phyloP scores from a whole-genome alignment of 2,113 vertebrate species.

The Mesoclemmys tuberculata region DNA sequence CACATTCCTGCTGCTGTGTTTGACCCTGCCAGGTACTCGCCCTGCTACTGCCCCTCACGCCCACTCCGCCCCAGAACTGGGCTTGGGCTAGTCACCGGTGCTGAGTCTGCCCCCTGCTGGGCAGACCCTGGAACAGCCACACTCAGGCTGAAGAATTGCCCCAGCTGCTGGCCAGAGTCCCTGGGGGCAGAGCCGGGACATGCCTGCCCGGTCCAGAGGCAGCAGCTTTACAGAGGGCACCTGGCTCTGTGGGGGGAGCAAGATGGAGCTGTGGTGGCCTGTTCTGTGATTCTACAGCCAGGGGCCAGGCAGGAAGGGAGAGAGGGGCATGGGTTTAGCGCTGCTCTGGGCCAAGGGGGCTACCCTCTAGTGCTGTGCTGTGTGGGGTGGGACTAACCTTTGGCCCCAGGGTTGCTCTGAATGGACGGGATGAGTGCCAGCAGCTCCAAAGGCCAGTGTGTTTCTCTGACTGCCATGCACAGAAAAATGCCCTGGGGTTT shows the following conservation, averaged over 20 bases:
- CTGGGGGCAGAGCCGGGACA: accelerated
- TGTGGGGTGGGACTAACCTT: too few relatives aligned
- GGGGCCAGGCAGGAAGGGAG: neutral
- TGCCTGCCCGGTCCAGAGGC: neutral
- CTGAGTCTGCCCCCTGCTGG: neutral
- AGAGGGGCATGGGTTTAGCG: neutral
- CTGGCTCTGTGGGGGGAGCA: neutral
- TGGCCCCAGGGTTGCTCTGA: neutral
- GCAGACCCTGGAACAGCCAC: neutral
- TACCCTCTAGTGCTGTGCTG: too few relatives aligned
- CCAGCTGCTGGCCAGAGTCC: neutral
- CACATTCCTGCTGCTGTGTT: conserved; percentile 71
- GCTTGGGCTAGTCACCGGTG: accelerated
- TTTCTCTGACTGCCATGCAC: neutral
- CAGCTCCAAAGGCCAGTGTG: neutral
- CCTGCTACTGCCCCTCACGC: neutral
- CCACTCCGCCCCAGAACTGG: neutral
- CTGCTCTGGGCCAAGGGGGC: neutral
- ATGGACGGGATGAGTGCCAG: neutral
- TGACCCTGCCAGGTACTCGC: conserved; percentile 72
- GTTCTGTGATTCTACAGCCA: neutral
- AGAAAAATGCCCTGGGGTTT: neutral
- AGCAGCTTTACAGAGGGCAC: neutral
- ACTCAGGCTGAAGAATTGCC: accelerated
- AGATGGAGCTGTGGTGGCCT: neutral